Evolutionary conservation across 2,888 invertebrate genomes (phyloP).

Genomic region (Noctua comes): DNA sequence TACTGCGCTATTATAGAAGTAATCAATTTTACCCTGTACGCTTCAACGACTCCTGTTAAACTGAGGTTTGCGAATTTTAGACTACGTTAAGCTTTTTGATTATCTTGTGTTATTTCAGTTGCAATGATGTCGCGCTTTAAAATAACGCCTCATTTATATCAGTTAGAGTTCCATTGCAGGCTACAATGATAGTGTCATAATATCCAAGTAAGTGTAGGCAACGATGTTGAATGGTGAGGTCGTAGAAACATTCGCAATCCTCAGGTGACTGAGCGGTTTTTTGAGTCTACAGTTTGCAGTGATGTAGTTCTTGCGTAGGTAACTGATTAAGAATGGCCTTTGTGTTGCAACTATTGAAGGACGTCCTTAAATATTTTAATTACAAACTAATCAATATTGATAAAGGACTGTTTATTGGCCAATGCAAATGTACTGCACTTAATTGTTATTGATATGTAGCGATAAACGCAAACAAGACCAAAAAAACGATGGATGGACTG

Average conservation of each 20-base stretch:
- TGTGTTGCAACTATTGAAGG: conserved; percentile 17
- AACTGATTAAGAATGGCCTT: not conserved
- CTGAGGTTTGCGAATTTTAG: not conserved
- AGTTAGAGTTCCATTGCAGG: not conserved
- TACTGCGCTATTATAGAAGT: conserved; percentile 26
- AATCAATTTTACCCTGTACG: conserved; percentile 32
- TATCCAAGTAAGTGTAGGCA: conserved; percentile 1
- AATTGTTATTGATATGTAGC: conserved; percentile 3
- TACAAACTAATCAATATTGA: conserved; percentile 13
- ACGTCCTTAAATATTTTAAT: not conserved
- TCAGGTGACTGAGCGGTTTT: conserved; percentile 30
- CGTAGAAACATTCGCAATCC: conserved; percentile 27
- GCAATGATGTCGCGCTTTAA: not conserved
- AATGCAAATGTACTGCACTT: conserved; percentile 8
- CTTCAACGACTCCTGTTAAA: conserved; percentile 10
- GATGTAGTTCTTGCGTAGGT: conserved; percentile 1
- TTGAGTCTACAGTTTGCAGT: conserved; percentile 2
- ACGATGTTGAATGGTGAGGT: conserved; percentile 11
- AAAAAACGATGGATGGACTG: too few species aligned
- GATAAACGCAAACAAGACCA: not conserved
- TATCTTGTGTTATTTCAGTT: not conserved
- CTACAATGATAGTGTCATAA: not conserved
- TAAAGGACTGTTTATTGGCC: conserved; percentile 1
- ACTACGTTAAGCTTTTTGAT: not conserved
- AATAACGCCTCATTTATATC: not conserved